Evolutionary conservation across 2,888 invertebrate genomes (phyloP), one percentile per base, ranked within the genome.

Genomic region (Drosophila parthenogenetica): DNA sequence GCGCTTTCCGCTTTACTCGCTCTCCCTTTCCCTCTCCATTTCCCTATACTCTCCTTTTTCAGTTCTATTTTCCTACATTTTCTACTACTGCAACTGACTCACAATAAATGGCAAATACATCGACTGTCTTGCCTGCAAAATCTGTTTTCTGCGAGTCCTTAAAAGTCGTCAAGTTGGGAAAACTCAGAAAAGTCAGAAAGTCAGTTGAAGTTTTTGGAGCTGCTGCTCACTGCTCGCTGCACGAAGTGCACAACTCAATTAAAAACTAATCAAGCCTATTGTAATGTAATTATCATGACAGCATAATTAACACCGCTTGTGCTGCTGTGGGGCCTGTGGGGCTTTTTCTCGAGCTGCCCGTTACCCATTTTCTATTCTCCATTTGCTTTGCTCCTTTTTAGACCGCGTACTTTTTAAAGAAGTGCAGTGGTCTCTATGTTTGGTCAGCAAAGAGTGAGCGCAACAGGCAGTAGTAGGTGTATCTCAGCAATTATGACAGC

Each of bases 201-300:
- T 48, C 25, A 40, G 55, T 51, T 65, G 17, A 48, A 74, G 75
- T 63, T 74, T 58, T 54, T 14, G 13, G 35, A 35, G 35, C 22
- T 55, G 29, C 63, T 68, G 78, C 73, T 35, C 13, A 25, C 22
- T 55, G 51, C 58, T 51, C 45, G 42, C 63, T 68, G 78, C 77
- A 85, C 79, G 70, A 66, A 81, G 86, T 70, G 70, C 82, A 69
- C 88, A 85, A 85, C 73, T 85, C 87, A 86, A 86, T 86, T 86
- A 89, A 89, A 86, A 86, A 86, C 90, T 86, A 86, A 89, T 89
- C 87, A 86, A 87, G 89, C 89, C 85, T 88, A 89, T 89, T 89
- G 87, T 87, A 87, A 87, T 87, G 77, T 81, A 89, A 89, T 87
- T 87, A 87, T 90, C 72, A 68, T 87, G 89, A 73, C 87, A 89